Conservation (phyloP, 1,140 invertebrate species). For the Tyrophagus putrescentiae region DNA sequence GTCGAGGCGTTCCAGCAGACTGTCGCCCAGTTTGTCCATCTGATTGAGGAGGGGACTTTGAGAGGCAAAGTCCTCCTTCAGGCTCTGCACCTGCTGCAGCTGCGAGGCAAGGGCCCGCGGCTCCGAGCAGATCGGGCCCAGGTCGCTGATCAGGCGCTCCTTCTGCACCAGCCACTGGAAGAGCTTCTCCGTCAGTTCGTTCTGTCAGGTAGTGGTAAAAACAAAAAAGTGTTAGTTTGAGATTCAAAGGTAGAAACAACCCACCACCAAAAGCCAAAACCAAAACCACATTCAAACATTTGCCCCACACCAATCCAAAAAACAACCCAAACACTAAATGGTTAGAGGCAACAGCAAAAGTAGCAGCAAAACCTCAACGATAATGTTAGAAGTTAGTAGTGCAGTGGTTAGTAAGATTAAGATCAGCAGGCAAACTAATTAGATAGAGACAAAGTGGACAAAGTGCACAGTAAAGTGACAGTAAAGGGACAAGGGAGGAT, state of each 20-base stretch:
- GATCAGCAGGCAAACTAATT: too few species aligned
- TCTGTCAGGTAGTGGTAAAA: slow-evolving; percentile 1
- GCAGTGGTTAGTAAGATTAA: too few species aligned
- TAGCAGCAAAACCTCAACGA: neutral
- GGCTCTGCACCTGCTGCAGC: slow-evolving; percentile 12
- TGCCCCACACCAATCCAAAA: too few species aligned
- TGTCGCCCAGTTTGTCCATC: slow-evolving; percentile 15
- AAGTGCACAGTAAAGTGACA: neutral
- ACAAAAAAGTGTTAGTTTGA: neutral
- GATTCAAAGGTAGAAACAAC: neutral
- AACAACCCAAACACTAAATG: too few species aligned
- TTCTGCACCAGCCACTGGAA: slow-evolving; percentile 14
- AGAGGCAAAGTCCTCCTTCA: slow-evolving; percentile 15
- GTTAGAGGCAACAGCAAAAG: too few species aligned
- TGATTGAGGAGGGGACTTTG: slow-evolving; percentile 16
- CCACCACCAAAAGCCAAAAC: neutral
- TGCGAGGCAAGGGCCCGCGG: slow-evolving; percentile 1
- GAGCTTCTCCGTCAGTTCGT: slow-evolving; percentile 14
- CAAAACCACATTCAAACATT: too few species aligned
- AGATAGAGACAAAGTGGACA: too few species aligned
- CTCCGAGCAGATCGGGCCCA: slow-evolving; percentile 18
- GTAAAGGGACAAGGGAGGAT: neutral
- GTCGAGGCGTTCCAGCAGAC: slow-evolving; percentile 14
- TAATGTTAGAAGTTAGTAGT: neutral
- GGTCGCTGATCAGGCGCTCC: slow-evolving; percentile 2